A percentile compares a stretch with the other conserved stretches of the same genome.
Conservation (phyloP, 2,888 invertebrate species). For the Salticus scenicus region DNA sequence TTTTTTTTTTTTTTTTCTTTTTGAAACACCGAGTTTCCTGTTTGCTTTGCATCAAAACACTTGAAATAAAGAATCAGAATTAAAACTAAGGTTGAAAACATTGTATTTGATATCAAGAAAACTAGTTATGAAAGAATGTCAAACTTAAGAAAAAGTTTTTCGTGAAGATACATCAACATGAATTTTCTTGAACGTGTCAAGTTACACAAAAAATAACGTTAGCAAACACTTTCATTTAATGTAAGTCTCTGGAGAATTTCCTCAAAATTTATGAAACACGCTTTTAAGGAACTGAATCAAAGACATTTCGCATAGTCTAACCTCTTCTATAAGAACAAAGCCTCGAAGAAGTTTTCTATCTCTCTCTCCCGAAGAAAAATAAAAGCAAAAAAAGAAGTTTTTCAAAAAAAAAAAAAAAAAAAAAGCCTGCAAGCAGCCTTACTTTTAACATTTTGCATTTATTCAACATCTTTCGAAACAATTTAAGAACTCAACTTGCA, state of each 20-base stretch:
- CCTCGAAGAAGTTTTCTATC: neutral
- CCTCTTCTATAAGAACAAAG: neutral
- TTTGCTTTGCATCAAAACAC: too few relatives aligned
- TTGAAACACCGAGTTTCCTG: too few relatives aligned
- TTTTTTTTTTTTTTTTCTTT: too few relatives aligned
- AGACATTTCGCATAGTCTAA: neutral
- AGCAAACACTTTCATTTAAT: neutral
- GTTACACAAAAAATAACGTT: neutral
- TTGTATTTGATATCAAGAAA: too few relatives aligned
- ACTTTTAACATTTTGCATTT: neutral
- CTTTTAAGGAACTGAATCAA: slow-evolving; percentile 13
- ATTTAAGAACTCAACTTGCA: neutral
- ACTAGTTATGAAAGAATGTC: too few relatives aligned
- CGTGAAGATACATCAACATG: too few relatives aligned
- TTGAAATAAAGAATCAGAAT: too few relatives aligned
- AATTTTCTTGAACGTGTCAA: too few relatives aligned
- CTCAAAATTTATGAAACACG: neutral
- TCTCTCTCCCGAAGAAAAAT: neutral
- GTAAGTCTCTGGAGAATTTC: neutral
- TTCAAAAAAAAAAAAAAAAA: neutral
- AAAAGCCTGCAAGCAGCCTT: neutral
- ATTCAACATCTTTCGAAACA: slow-evolving; percentile 14
- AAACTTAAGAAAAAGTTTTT: too few relatives aligned
- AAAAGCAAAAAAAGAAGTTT: neutral
- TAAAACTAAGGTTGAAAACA: too few relatives aligned